Conservation (phyloP, 2,113 vertebrate species). For the Ailurus styani region DNA sequence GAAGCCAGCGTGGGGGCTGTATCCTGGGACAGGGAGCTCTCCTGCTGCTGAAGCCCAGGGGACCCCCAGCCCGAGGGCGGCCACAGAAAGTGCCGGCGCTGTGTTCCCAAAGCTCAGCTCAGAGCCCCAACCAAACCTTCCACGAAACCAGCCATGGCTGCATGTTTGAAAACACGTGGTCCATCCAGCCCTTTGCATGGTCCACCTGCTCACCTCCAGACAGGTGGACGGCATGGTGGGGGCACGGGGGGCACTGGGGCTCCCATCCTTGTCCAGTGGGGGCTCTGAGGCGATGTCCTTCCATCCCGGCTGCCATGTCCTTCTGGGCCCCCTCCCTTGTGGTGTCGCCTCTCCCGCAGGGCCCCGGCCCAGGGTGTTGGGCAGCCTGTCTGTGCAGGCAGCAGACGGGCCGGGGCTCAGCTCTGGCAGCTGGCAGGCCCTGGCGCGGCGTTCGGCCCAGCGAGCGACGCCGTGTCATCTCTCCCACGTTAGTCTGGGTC, state of each 20-base stretch:
- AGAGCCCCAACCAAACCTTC: too few relatives aligned
- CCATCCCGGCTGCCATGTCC: fast-evolving
- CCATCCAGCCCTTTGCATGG: fast-evolving
- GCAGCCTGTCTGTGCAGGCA: neutral
- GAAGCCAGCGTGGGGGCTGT: neutral
- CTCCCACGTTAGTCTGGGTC: neutral
- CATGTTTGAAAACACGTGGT: neutral
- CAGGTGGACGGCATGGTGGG: neutral
- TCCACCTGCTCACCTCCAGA: fast-evolving
- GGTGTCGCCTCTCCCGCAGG: neutral
- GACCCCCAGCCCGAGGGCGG: neutral
- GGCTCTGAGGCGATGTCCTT: neutral
- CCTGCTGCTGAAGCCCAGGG: neutral
- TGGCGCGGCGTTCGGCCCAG: neutral
- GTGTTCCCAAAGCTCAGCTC: neutral
- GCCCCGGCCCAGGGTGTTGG: neutral
- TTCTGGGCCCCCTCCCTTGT: neutral
- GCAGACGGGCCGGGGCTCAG: neutral
- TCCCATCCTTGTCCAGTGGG: neutral
- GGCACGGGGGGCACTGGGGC: neutral
- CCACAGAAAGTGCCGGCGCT: neutral
- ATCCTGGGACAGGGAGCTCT: neutral
- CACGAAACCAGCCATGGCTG: neutral
- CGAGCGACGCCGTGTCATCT: neutral
- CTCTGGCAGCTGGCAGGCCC: neutral